Evolutionary conservation across 1,140 invertebrate species (phyloP), one percentile per base, ranked within the genome.

Genomic region (Drosophila pseudoobscura): DNA sequence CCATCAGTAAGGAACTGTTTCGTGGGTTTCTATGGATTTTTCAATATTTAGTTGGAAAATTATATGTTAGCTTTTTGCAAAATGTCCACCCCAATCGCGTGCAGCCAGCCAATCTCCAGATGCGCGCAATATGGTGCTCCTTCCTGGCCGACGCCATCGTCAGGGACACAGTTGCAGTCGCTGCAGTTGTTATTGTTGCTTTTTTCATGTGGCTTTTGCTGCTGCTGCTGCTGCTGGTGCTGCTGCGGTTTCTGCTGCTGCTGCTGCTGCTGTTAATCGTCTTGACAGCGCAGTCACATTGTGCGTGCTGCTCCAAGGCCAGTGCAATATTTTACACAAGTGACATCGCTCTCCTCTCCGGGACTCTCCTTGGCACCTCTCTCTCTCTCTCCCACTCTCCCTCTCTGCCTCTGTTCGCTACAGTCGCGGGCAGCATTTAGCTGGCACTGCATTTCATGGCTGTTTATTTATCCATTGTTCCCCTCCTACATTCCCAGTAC

Each of bases 241-340:
- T 43, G 45, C 35, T 45, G 43, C 29, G 46, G 72, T 41, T 53
- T 50, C 24, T 57, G 54, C 44, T 65, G 53, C 47, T 61, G 53
- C 47, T 61, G 59, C 24, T 66, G 45, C 35, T 35, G 82, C 66
- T 87, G 82, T 87, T 87, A 87, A 87, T 88, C 82, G 82, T 78
- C 83, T 87, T 82, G 83, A 87, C 82, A 75, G 83, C 73, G 62
- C 72, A 80, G 60, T 70, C 73, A 72, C 63, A 70, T 70, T 68
- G 82, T 87, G 83, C 82, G 82, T 87, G 83, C 82, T 75, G 65
- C 78, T 82, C 71, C 83, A 87, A 87, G 83, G 83, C 83, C 83
- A 87, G 71, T 78, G 78, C 78, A 78, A 88, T 87, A 88, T 83
- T 87, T 87, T 88, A 87, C 65, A 64, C 55, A 62, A 80, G 70